Evolutionary conservation across 2,888 invertebrate species (phyloP).

Genomic region (Ommatoiulus sabulosus): DNA sequence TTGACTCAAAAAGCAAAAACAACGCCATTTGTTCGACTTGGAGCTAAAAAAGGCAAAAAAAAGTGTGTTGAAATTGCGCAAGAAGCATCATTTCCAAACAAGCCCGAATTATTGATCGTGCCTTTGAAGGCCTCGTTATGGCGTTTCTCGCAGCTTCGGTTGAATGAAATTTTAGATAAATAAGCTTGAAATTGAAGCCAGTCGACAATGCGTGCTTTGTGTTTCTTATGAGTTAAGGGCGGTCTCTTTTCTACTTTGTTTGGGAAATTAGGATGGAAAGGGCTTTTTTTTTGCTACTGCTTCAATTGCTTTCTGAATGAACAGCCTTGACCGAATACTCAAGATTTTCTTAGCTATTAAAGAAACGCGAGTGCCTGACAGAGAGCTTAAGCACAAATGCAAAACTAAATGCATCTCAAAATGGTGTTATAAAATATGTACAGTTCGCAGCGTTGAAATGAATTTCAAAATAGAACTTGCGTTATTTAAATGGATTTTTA

Average conservation of each 20-base stretch:
- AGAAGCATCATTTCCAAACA: conserved; percentile 37
- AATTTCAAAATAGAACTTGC: too few species aligned
- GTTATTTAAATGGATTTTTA: too few species aligned
- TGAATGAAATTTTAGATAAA: conserved; percentile 19
- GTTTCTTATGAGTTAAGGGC: conserved; percentile 12
- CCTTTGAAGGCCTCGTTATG: neutral
- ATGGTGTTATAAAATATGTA: too few species aligned
- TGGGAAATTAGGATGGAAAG: neutral
- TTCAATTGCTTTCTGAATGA: neutral
- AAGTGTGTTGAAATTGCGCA: neutral
- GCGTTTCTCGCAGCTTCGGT: neutral
- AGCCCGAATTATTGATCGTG: conserved; percentile 40
- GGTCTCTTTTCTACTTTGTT: conserved; percentile 9
- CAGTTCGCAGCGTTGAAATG: too few species aligned
- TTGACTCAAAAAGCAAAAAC: neutral
- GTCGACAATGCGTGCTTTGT: neutral
- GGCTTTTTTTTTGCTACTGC: neutral
- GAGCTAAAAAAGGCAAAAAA: neutral
- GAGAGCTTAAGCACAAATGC: too few species aligned
- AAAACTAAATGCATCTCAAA: too few species aligned
- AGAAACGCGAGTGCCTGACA: too few species aligned
- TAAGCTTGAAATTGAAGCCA: neutral
- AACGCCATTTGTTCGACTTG: too few species aligned
- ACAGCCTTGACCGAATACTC: neutral
- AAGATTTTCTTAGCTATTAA: too few species aligned